Evolutionary conservation across 2,113 vertebrate species (phyloP).

Genomic region (Nannospalax galili): DNA sequence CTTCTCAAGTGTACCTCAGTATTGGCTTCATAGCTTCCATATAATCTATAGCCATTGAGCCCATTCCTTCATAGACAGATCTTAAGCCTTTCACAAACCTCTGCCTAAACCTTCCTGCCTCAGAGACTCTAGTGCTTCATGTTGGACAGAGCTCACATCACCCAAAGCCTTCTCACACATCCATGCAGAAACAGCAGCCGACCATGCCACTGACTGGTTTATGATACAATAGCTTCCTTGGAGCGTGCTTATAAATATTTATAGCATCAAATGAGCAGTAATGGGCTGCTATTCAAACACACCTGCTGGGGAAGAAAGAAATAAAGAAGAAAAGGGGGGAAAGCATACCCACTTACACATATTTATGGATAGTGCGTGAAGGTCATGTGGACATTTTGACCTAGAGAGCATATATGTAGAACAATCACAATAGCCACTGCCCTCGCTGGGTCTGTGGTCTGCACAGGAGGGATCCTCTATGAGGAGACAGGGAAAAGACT

Average conservation of each 20-base stretch:
- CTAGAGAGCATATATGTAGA: slow-evolving; percentile 6
- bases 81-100: not conserved
- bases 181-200: not conserved
- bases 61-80: not conserved
- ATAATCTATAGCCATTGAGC: not conserved
- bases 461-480: accelerated
- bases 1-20: not conserved
- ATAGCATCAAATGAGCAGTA: slow-evolving; percentile 80
- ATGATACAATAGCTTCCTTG: slow-evolving; percentile 66
- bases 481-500: not conserved
- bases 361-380: slow-evolving; percentile 80
- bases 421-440: not conserved
- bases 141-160: not conserved
- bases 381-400: slow-evolving; percentile 78
- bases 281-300: slow-evolving; percentile 85
- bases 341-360: slow-evolving; percentile 69
- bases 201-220: slow-evolving; percentile 13
- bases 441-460: not conserved
- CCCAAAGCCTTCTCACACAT: slow-evolving; percentile 5
- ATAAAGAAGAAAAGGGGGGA: slow-evolving; percentile 78
- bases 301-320: slow-evolving; percentile 83
- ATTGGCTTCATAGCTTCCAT: not conserved
- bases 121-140: not conserved
- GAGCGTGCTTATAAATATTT: slow-evolving; percentile 83
- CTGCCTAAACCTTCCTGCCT: not conserved